Evolutionary conservation across 2,888 invertebrate species (phyloP), one percentile per base, ranked within the genome.

Genomic region (Heliconius charithonia): DNA sequence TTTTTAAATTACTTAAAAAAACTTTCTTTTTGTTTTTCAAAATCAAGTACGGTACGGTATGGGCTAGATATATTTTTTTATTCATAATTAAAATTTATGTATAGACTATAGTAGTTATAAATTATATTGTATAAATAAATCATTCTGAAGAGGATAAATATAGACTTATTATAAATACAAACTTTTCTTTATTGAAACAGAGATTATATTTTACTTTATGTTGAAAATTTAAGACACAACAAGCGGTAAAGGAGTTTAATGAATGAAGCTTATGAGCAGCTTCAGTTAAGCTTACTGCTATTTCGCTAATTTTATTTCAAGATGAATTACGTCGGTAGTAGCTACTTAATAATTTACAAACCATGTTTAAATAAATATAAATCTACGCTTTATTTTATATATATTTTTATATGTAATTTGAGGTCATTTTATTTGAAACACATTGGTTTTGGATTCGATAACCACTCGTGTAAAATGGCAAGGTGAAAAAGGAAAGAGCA

Each of bases 251-350:
- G 74, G 63, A 62, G 63, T 74, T 72, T 72, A 74, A 63, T 74
- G 74, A 74, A 63, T 63, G 74, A 63, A 74, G 74, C 74, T 74
- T 74, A 74, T 74, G 74, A 74, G 74, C 51, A 72, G 72, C 62
- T 74, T 62, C 41, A 63, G 62, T 74, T 74, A 25, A 74, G 74
- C 74, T 74, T 63, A 41, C 41, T 62, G 37, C 63, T 41, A 27
- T 63, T 74, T 74, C 9, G 63, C 63, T 74, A 41, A 63, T 74
- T 74, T 74, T 63, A 74, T 62, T 63, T 62, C n/a, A 19, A 63
- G 63, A 41, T 19, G 37, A 63, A 74, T 74, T 41, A 74, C 22
- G 59, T 74, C 56, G 29, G 19, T 62, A 16, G 12, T 37, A 41
- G 32, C 37, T 73, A 41, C 56, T 59, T 73, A 29, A 32, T 59